Evolutionary conservation across 2,888 invertebrate species (phyloP), one percentile per base, ranked within the genome.

Genomic region (Meghimatium bilineatum): DNA sequence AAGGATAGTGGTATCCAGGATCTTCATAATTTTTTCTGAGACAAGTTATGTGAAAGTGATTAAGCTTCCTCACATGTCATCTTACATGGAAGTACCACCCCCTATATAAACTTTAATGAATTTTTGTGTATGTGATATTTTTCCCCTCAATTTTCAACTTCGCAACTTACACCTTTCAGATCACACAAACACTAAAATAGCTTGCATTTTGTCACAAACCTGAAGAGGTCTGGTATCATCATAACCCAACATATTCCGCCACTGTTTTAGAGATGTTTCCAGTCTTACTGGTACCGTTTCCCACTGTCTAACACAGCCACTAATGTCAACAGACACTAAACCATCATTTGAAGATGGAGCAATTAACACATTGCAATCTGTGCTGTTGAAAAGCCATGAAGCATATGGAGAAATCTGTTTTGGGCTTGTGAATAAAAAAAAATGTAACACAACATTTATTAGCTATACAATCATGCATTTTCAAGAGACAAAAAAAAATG

Each of bases 291-390:
- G 89, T 0, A 94, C 93, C 26, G 95, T 94, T 91, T 95, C 95
- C 95, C 95, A 95, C 26, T 95, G 89, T 56, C 95, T 84, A 91
- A 95, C 92, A 86, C 94, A 94, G 1, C 95, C 95, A 44, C 94
- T 93, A 10, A 92, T 92, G 90, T 96, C 95, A n/a, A 95, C 94
- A 0, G 95, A 95, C 17, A 95, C 94, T 38, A 95, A 90, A 44
- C 94, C 94, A 85, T 95, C 94, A 83, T 94, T 93, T 83, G 93
- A 93, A 76, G 93, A 93, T 14, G 92, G 87, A 1, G 94, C 93
- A 67, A 94, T 89, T 52, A 94, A 92, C 44, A 95, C 87, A 69
- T 94, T 94, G 49, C 94, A 90, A 63, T 94, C 93, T 49, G 93
- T 89, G 8, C 93, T 87, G 67, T 93, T 89, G 79, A 94, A 93